Percentiles rank a stretch among this genome's conserved stretches.
phyloP scores from a whole-genome alignment of 2,113 vertebrate genomes.

The Marmota monax region DNA sequence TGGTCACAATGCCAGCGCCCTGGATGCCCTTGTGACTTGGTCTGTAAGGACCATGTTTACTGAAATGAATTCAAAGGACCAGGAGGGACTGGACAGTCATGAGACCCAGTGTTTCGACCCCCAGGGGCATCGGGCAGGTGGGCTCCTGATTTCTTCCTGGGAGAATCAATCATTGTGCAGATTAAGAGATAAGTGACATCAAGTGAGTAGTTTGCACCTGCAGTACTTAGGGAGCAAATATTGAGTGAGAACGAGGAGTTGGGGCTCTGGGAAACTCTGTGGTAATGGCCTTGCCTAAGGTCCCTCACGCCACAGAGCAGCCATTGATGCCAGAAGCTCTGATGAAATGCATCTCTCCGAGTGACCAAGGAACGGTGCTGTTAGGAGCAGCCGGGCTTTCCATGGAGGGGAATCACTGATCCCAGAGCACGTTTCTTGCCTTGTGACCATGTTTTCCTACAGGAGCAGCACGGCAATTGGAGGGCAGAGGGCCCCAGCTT shows the following conservation, averaged over 20 bases:
- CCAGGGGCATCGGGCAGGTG: fast-evolving
- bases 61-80: background rate
- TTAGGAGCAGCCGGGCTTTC: background rate
- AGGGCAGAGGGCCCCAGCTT: background rate
- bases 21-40: too few species aligned
- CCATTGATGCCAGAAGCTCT: background rate
- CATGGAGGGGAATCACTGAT: fast-evolving
- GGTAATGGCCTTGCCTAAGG: too few species aligned
- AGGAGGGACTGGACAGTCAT: fast-evolving
- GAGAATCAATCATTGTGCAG: background rate
- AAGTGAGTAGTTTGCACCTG: fast-evolving
- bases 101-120: too few species aligned
- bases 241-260: background rate
- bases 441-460: fast-evolving
- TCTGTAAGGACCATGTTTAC: background rate
- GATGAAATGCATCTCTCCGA: background rate
- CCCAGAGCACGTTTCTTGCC: fast-evolving
- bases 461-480: background rate
- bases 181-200: background rate
- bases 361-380: background rate
- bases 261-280: background rate
- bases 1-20: fast-evolving
- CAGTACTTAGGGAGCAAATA: fast-evolving
- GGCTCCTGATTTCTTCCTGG: background rate
- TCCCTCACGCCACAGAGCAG: background rate